Evolutionary conservation across 2,797 vertebrate genomes (phyloP).

Genomic region (Chanos chanos): DNA sequence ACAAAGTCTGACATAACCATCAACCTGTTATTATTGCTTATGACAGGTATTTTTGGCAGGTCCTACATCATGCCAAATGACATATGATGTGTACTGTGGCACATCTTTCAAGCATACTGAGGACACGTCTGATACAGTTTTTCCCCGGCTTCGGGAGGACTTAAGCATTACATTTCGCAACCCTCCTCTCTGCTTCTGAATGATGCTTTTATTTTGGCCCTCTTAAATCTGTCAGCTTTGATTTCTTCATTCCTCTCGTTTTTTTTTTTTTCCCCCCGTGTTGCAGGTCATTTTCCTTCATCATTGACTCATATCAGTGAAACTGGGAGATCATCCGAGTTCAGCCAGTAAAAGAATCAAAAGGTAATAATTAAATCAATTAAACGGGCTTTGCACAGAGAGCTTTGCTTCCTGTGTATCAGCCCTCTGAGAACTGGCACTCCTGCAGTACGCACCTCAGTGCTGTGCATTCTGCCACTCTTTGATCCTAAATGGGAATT

Average conservation of each 20-base stretch:
- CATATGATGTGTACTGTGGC: no score
- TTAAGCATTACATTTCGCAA: not conserved
- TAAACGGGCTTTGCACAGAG: slow-evolving; percentile 25
- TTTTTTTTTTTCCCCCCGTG: slow-evolving; percentile 14
- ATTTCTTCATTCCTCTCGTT: slow-evolving; percentile 14
- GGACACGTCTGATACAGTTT: no score
- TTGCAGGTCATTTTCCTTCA: slow-evolving; percentile 3
- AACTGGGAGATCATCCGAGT: slow-evolving; percentile 20
- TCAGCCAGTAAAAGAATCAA: slow-evolving; percentile 29
- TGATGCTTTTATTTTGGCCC: slow-evolving; percentile 2
- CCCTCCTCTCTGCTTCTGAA: no score
- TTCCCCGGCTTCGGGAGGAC: not conserved
- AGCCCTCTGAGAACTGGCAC: slow-evolving; percentile 13
- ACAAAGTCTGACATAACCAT: no score
- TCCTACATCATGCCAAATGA: no score
- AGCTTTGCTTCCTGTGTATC: slow-evolving; percentile 14
- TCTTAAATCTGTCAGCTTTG: slow-evolving; percentile 18
- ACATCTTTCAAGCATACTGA: no score
- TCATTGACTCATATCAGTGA: slow-evolving; percentile 19
- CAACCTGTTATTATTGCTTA: no score
- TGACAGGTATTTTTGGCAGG: no score
- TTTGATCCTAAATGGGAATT: slow-evolving; percentile 49
- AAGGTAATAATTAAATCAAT: slow-evolving; percentile 29
- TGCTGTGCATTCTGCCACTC: slow-evolving; percentile 16
- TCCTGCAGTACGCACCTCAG: slow-evolving; percentile 29